Base-by-base conservation (phyloP, 2,797 vertebrate genomes). In the Sarcoramphus papa region DNA sequence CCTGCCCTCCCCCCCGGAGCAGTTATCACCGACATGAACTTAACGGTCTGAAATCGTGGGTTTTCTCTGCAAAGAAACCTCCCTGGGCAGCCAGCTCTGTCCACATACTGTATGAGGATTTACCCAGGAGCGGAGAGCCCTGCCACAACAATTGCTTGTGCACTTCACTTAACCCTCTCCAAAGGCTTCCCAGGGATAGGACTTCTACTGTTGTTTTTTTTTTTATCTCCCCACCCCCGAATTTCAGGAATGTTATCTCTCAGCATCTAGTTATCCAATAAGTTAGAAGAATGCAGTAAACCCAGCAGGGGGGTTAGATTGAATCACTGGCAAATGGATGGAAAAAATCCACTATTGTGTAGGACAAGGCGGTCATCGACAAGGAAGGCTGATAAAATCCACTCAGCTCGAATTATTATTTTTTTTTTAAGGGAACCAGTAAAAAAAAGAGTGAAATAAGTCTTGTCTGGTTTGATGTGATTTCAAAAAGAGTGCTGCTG, bases 221-320 rank as follows among this genome's bases (percentile, higher is more conserved):
- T 37, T 37, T 37, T 74, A 90, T 87, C 90, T 96, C 85, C 92
- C 94, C 87, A 92, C 97, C 97, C 97, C 96, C 98, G 96, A 98
- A 98, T 98, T 98, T 98, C 97, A 98, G 98, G 98, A 98, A 98
- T 98, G 98, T 98, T 98, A 98, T 98, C 98, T 98, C 97, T 97
- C 97, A 97, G 97, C 97, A 98, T 98, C 98, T 98, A 98, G 98
- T 98, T 98, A 98, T 98, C 98, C 98, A 98, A 97, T 98, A 98
- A 98, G 97, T 98, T 97, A 97, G 96, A 98, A 98, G 98, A 98
- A 98, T 98, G 98, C 97, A 97, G 97, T 97, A 97, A 98, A 98
- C 97, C 97, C 98, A 98, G 98, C 98, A 97, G 98, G 98, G 97
- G 97, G 96, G 97, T 93, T 97, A 97, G 97, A 98, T 95, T 98